Evolutionary conservation across 2,888 invertebrate genomes (phyloP).

Genomic region (Polymixis lichenea): DNA sequence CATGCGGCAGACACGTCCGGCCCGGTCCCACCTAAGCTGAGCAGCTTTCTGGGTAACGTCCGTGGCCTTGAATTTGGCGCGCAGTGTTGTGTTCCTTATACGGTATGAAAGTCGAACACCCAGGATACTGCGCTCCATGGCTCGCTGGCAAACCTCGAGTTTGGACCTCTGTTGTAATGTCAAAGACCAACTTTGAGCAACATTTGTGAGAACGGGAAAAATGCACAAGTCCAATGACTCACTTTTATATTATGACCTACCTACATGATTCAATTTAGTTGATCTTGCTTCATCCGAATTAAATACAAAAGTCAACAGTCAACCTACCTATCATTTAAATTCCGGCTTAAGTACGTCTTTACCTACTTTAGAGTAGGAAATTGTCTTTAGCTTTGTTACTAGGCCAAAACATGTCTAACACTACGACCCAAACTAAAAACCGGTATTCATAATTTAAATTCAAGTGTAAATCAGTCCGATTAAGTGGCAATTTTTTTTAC

Average conservation of each 20-base stretch:
- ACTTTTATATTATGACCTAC: not conserved
- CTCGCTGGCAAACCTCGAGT: too few species aligned
- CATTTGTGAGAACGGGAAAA: too few species aligned
- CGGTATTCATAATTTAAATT: not conserved
- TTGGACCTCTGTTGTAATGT: too few species aligned
- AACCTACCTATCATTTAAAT: not conserved
- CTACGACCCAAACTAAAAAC: not conserved
- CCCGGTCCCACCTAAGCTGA: too few species aligned
- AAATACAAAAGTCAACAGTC: not conserved
- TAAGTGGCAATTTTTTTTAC: constrained; percentile 1
- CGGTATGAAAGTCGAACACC: too few species aligned
- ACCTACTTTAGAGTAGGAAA: not conserved
- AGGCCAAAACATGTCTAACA: not conserved
- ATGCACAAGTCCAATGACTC: not conserved
- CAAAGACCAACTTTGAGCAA: too few species aligned
- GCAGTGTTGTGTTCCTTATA: too few species aligned
- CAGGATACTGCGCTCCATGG: too few species aligned
- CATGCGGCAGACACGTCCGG: too few species aligned
- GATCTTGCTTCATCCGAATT: not conserved
- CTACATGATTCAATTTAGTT: not conserved
- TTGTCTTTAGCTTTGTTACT: not conserved
- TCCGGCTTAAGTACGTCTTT: not conserved
- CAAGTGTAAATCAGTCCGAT: not conserved
- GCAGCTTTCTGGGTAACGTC: too few species aligned
- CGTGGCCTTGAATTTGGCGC: too few species aligned